phyloP scores from a whole-genome alignment of 2,797 vertebrate species.

The Molossus alvarezi region DNA sequence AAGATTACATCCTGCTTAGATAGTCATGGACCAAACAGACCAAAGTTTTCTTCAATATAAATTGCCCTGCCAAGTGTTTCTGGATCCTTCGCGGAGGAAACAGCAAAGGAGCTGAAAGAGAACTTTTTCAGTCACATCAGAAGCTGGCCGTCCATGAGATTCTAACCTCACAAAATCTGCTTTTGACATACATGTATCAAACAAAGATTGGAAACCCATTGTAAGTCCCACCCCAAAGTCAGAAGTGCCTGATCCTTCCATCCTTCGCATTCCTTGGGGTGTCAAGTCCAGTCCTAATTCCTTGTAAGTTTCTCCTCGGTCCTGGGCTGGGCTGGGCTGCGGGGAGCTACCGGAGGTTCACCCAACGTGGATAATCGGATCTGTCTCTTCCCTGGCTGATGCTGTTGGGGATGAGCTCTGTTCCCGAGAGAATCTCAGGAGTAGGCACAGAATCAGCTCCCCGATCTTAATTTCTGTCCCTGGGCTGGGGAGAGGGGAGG shows the following conservation, averaged over 20 bases:
- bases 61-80: conserved; percentile 68
- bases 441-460: conserved; percentile 61
- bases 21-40: conserved; percentile 42
- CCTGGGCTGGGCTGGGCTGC: background rate
- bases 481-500: background rate
- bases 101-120: conserved; percentile 28
- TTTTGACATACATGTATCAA: conserved; percentile 1
- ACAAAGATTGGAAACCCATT: conserved; percentile 56
- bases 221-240: conserved; percentile 58
- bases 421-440: conserved; percentile 71
- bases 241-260: conserved; percentile 21
- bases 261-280: background rate
- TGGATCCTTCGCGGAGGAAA: conserved; percentile 64
- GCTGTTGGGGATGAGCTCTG: conserved; percentile 64
- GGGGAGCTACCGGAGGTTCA: conserved; percentile 54
- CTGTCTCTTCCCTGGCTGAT: conserved; percentile 57
- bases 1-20: conserved; percentile 1
- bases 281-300: conserved; percentile 10
- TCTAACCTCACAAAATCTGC: conserved; percentile 1
- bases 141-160: conserved; percentile 3
- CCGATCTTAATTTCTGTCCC: conserved; percentile 20
- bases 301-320: conserved; percentile 11
- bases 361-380: conserved; percentile 27
- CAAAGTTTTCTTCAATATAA: conserved; percentile 75
- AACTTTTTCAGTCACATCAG: conserved; percentile 33